phyloP scores from a whole-genome alignment of 2,888 invertebrate genomes.

The Branchinecta sandiegonensis region DNA sequence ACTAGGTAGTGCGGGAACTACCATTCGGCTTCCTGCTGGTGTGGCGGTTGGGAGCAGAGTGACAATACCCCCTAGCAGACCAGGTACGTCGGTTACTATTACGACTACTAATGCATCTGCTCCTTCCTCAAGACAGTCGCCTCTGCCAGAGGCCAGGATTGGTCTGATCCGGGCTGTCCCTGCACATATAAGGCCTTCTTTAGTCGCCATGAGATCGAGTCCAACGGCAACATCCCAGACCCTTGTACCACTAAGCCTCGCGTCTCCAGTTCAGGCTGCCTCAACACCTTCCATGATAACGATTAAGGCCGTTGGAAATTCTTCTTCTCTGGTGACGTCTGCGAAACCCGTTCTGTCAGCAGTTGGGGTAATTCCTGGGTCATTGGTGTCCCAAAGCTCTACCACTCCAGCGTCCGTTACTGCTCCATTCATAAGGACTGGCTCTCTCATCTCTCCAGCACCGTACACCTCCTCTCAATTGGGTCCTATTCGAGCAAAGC shows the following conservation, averaged over 20 bases:
- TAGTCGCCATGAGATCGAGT: neutral
- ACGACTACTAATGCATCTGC: neutral
- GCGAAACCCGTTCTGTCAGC: neutral
- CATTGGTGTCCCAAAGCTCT: neutral
- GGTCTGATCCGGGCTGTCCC: slow-evolving; percentile 1
- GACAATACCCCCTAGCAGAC: neutral
- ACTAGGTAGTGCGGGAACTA: neutral
- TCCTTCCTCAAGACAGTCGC: neutral
- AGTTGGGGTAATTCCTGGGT: neutral
- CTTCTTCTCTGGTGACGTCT: neutral
- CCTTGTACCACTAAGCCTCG: neutral
- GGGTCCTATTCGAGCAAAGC: neutral
- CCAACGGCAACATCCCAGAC: neutral
- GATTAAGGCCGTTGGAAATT: neutral
- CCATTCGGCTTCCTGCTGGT: slow-evolving; percentile 13
- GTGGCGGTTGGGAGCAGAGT: neutral
- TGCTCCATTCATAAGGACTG: neutral
- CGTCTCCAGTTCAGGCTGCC: neutral
- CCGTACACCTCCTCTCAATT: neutral
- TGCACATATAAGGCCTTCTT: neutral
- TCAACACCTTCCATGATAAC: neutral
- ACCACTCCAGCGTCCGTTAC: neutral
- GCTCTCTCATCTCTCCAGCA: slow-evolving; percentile 7
- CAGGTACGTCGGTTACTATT: neutral
- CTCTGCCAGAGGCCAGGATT: neutral